These are phyloP conservation scores for Passer domesticus DNA, from an alignment of 2,113 vertebrate genomes.

Conservation along the genomic window DNA sequence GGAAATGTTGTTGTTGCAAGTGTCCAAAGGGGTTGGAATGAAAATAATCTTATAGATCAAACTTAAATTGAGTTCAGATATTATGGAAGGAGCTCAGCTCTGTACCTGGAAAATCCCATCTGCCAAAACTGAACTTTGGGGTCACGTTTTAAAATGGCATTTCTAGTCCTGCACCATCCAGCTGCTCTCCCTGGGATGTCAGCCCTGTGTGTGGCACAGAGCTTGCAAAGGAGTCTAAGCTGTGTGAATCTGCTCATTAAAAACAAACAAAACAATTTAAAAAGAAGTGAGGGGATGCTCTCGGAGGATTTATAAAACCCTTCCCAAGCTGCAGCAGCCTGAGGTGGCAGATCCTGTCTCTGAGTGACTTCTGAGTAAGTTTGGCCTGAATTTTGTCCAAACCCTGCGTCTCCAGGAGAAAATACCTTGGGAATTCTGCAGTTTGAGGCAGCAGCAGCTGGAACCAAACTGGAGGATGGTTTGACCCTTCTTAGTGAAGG, in stretches of 20 bases:
- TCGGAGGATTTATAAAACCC: neutral
- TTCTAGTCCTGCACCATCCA: neutral
- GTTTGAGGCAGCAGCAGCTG: neutral
- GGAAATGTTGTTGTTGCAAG: constrained; percentile 48
- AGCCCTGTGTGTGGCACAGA: neutral
- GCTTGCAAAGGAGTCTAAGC: neutral
- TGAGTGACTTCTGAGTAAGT: neutral
- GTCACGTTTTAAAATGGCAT: constrained; percentile 7
- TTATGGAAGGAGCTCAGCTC: constrained; percentile 20
- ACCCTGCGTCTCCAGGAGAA: neutral
- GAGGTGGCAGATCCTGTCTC: neutral
- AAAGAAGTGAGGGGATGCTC: neutral
- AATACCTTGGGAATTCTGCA: neutral
- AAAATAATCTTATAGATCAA: constrained; percentile 66
- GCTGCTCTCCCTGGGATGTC: neutral
- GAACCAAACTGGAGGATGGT: neutral
- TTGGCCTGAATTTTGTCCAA: neutral
- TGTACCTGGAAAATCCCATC: constrained; percentile 11
- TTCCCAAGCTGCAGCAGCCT: neutral
- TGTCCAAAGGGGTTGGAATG: constrained; percentile 35
- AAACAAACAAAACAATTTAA: neutral
- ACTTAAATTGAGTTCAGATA: constrained; percentile 52
- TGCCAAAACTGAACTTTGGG: constrained; percentile 24
- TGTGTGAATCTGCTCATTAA: neutral
- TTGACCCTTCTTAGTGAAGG: neutral